These are phyloP conservation scores for Tilapia sparmanii DNA, from an alignment of 2,113 vertebrate species.

Conservation along the genomic window DNA sequence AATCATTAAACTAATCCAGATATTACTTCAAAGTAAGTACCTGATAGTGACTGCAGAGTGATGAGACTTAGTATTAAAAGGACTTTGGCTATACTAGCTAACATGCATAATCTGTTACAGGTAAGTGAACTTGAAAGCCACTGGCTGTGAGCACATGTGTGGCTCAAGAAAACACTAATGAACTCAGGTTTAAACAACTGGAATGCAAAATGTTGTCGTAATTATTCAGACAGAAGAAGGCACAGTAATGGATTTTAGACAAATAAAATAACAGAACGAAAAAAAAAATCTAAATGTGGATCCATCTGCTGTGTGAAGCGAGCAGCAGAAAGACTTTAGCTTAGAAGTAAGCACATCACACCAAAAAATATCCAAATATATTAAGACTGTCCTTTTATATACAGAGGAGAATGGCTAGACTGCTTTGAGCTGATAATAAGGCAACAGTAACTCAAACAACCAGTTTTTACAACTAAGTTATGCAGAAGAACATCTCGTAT, in stretches of 20 bases:
- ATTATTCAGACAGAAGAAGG: background rate
- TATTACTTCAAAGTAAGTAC: background rate
- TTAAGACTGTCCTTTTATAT: background rate
- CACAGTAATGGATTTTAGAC: background rate
- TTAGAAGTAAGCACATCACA: background rate
- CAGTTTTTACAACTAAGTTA: background rate
- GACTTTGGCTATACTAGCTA: background rate
- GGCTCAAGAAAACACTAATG: background rate
- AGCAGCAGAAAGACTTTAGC: background rate
- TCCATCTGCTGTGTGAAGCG: background rate
- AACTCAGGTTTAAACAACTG: background rate
- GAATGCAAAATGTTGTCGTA: background rate
- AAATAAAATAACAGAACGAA: background rate
- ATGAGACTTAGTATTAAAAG: background rate
- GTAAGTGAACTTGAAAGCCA: background rate
- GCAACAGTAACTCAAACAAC: background rate
- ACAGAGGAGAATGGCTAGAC: background rate
- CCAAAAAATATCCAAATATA: background rate
- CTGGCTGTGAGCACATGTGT: background rate
- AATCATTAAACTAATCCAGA: background rate
- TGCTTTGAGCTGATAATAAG: background rate
- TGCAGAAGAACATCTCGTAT: background rate
- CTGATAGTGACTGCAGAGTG: background rate
- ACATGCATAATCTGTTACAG: background rate
- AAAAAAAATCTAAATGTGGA: background rate